Conservation (phyloP, 2,888 invertebrate species). For the Oxyteleia sp. region DNA sequence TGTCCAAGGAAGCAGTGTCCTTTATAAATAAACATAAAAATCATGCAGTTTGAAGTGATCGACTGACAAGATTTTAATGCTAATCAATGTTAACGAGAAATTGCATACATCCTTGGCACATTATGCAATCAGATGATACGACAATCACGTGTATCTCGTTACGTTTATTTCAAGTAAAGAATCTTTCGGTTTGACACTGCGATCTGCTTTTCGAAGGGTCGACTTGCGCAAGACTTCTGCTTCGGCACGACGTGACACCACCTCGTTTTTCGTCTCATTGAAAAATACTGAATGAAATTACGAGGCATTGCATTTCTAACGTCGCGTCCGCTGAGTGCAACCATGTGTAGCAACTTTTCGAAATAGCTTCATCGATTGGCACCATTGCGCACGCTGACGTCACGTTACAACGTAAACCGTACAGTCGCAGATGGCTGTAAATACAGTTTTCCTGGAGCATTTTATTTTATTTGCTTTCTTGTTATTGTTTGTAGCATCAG, state of each 20-base stretch:
- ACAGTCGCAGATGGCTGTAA: too few species aligned
- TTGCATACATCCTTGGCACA: slow-evolving; percentile 53
- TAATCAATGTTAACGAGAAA: slow-evolving; percentile 54
- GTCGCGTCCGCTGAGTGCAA: too few species aligned
- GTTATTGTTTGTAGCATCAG: too few species aligned
- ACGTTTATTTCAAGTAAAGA: neutral
- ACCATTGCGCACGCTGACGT: too few species aligned
- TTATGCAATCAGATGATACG: slow-evolving; percentile 40
- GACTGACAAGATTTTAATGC: slow-evolving; percentile 53
- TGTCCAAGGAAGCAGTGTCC: too few species aligned
- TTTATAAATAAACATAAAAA: slow-evolving; percentile 11
- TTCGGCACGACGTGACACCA: slow-evolving; percentile 75
- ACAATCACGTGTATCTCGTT: slow-evolving; percentile 28
- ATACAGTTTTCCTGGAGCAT: too few species aligned
- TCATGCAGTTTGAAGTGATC: slow-evolving; percentile 2
- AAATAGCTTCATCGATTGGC: too few species aligned
- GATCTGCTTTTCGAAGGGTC: too few species aligned
- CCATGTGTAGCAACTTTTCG: too few species aligned
- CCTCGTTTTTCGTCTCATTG: neutral
- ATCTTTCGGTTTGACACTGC: neutral
- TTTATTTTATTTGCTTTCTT: too few species aligned
- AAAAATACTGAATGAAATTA: slow-evolving; percentile 3
- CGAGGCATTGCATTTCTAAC: too few species aligned
- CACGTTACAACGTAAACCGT: too few species aligned
- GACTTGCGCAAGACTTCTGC: neutral